phyloP scores from a whole-genome alignment of 1,140 invertebrate genomes.

The Dryas iulia region DNA sequence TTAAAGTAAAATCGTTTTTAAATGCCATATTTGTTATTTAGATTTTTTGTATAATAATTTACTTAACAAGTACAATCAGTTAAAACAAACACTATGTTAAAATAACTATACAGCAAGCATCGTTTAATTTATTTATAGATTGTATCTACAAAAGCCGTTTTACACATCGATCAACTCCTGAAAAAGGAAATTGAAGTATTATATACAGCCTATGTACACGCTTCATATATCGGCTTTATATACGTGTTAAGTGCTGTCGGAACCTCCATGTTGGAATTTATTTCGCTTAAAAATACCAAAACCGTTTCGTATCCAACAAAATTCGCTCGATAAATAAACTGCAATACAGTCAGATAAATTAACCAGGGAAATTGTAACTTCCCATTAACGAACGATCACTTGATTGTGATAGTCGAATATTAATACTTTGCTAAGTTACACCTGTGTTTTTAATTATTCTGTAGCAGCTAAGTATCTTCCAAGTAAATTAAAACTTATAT shows the following conservation, averaged over 20 bases:
- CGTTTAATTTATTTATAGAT: conserved; percentile 11
- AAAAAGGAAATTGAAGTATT: conserved; percentile 34
- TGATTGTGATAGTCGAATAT: conserved; percentile 14
- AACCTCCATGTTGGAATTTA: conserved; percentile 33
- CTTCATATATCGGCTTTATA: conserved; percentile 15
- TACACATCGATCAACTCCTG: conserved; percentile 31
- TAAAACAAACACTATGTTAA: background rate
- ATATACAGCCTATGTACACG: conserved; percentile 20
- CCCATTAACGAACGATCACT: conserved; percentile 4
- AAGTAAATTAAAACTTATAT: background rate
- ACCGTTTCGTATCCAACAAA: conserved; percentile 20
- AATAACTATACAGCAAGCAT: background rate
- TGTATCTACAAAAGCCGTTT: conserved; percentile 17
- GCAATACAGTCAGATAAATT: conserved; percentile 25
- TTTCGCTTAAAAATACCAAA: conserved; percentile 37
- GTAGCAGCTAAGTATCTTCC: background rate
- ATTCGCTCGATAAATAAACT: conserved; percentile 25
- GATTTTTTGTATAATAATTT: no score
- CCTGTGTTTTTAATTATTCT: background rate
- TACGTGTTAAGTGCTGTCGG: conserved; percentile 28
- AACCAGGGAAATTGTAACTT: conserved; percentile 9
- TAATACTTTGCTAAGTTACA: background rate
- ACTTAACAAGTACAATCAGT: no score
- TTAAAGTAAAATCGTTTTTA: no score
- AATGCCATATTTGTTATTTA: no score